These are phyloP conservation scores for Caenorhabditis remanei DNA, from an alignment of 1,140 invertebrate species.

Conservation along the genomic window DNA sequence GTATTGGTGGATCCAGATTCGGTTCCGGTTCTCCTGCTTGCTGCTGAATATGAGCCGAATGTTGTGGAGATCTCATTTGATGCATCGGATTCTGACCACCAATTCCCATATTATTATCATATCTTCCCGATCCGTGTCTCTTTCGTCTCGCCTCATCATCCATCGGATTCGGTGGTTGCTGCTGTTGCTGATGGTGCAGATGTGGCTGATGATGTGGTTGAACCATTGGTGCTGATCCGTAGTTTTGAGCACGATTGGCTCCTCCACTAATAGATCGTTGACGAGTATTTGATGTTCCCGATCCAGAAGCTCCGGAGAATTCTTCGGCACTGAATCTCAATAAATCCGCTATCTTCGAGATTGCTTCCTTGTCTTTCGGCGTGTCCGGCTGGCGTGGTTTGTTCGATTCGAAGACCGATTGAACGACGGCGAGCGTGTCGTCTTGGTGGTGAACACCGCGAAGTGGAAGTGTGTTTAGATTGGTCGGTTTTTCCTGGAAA, in stretches of 20 bases:
- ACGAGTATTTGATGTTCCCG: neutral
- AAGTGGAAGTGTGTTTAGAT: neutral
- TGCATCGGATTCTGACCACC: neutral
- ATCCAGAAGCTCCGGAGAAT: neutral
- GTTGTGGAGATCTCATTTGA: neutral
- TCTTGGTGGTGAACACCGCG: neutral
- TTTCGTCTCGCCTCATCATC: conserved; percentile 2
- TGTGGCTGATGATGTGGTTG: neutral
- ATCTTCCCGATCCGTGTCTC: neutral
- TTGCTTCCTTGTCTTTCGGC: conserved; percentile 37
- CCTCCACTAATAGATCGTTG: conserved; percentile 7
- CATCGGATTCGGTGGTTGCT: neutral
- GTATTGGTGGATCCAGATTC: neutral
- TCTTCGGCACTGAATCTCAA: conserved; percentile 15
- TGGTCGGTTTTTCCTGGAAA: neutral
- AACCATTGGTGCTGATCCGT: neutral
- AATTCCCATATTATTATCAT: neutral
- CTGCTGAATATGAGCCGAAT: neutral
- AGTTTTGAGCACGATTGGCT: no score
- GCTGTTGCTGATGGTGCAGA: neutral
- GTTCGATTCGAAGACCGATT: conserved; percentile 8
- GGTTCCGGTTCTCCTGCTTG: neutral
- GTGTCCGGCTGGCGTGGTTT: conserved; percentile 12
- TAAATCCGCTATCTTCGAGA: conserved; percentile 15
- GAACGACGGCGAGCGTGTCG: neutral